phyloP scores from a whole-genome alignment of 2,888 invertebrate genomes.

The Masnerella sp. region DNA sequence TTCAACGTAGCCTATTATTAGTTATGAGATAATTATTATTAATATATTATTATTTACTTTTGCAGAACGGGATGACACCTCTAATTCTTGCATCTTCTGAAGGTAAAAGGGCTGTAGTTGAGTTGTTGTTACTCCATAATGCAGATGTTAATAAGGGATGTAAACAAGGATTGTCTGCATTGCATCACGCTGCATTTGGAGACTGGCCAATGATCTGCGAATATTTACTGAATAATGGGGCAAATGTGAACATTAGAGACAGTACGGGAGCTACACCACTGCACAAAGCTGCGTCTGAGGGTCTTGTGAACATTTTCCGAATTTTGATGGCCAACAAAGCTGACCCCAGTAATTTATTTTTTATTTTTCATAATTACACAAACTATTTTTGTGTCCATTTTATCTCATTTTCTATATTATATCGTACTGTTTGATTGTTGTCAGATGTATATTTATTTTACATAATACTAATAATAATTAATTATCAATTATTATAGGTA shows the following conservation, averaged over 20 bases:
- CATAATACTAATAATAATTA: no score
- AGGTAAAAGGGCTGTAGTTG: constrained; percentile 84
- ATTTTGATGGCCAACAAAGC: constrained; percentile 80
- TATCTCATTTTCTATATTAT: no score
- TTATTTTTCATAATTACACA: no score
- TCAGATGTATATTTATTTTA: no score
- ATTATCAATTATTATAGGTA: no score
- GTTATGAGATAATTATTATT: no score
- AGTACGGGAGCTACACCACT: constrained; percentile 85
- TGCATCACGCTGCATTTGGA: constrained; percentile 93
- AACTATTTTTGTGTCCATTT: no score
- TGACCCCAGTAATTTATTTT: constrained; percentile 78
- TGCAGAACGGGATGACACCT: constrained; percentile 85
- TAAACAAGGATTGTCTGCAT: constrained; percentile 85
- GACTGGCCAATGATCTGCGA: constrained; percentile 85
- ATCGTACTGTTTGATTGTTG: no score
- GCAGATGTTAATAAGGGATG: constrained; percentile 87
- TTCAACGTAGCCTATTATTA: no score
- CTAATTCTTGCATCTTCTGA: constrained; percentile 89
- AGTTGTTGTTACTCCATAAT: constrained; percentile 82
- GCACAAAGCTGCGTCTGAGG: constrained; percentile 89
- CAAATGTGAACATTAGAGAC: constrained; percentile 85
- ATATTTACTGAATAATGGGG: constrained; percentile 82
- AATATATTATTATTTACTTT: no score
- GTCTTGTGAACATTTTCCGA: constrained; percentile 83